These are phyloP conservation scores for Triplophysa tibetana DNA, from an alignment of 2,113 vertebrate species.

Conservation along the genomic window DNA sequence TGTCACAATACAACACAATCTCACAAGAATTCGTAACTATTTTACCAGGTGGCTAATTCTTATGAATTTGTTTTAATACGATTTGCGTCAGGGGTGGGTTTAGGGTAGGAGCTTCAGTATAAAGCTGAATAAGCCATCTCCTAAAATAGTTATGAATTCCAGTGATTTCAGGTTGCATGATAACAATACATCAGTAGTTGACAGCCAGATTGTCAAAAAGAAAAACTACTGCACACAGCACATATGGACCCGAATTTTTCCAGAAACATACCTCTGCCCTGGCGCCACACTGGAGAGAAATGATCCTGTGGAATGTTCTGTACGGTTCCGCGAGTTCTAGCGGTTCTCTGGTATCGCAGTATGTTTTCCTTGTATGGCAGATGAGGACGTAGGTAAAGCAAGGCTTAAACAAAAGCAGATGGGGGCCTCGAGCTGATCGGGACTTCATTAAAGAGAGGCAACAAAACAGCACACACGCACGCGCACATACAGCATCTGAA, in stretches of 20 bases:
- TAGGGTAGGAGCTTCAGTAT: no score
- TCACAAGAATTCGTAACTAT: no score
- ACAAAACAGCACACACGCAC: constrained; percentile 6
- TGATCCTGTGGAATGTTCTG: constrained; percentile 65
- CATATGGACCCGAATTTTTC: not conserved
- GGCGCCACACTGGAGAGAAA: constrained; percentile 55
- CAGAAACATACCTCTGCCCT: not conserved
- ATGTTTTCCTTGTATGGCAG: constrained; percentile 57
- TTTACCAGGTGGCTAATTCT: no score
- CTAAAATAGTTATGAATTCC: no score
- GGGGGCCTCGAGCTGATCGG: constrained; percentile 34
- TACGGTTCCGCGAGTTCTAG: constrained; percentile 46
- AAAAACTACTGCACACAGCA: not conserved
- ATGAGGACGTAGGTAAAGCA: constrained; percentile 56
- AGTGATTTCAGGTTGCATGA: no score
- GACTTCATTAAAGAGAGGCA: constrained; percentile 28
- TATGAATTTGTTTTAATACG: no score
- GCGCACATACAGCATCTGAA: constrained; percentile 2
- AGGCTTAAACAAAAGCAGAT: constrained; percentile 68
- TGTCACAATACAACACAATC: no score
- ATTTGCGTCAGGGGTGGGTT: no score
- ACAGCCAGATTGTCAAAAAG: not conserved
- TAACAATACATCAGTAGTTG: no score
- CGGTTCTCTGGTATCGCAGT: constrained; percentile 50
- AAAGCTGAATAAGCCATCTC: no score